Evolutionary conservation across 1,140 invertebrate species (phyloP), one percentile per base, ranked within the genome.

Genomic region (Hypothenemus hampei): DNA sequence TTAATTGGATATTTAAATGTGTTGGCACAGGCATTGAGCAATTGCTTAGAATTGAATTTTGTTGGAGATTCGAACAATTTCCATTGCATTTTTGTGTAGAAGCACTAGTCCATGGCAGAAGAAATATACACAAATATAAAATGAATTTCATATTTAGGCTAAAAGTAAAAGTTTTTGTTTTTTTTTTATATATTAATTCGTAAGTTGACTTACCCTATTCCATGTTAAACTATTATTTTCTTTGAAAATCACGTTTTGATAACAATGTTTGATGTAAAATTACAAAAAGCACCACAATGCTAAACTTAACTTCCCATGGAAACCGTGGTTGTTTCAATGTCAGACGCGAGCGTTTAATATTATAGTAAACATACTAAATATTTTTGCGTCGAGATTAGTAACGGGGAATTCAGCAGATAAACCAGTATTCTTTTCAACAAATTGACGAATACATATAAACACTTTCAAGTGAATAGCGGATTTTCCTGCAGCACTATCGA

Each of bases 341-440:
- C 39, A 21, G 15, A 41, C 39, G 23, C 13, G 23, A 44, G 7
- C 24, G 8, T n/a, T n/a, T 15, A 40, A 40, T 15, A 40, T 15
- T 44, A 37, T n/a, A 36, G 33, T 22, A 49, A 18, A 13, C 7
- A 46, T 49, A n/a, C n/a, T 37, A 37, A 36, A 13, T n/a, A 49
- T 36, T 35, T 49, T 16, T 29, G 18, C 26, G 40, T n/a, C 16
- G 40, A 4, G 43, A 11, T 45, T 45, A 45, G 5, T 45, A 29
- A 31, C 11, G 7, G 43, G 43, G 43, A 45, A 29, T 24, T 45
- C 24, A 10, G 31, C 43, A 18, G 6, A 29, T 24, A 13, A 45
- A 3, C 39, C 15, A 16, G 35, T 16, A n/a, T n/a, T 37, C 1
- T 13, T 44, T 20, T 44, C 20, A 44, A 44, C n/a, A 44, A 44